These are phyloP conservation scores for Anadara kagoshimensis DNA, from an alignment of 1,140 invertebrate genomes.

Conservation along the genomic window DNA sequence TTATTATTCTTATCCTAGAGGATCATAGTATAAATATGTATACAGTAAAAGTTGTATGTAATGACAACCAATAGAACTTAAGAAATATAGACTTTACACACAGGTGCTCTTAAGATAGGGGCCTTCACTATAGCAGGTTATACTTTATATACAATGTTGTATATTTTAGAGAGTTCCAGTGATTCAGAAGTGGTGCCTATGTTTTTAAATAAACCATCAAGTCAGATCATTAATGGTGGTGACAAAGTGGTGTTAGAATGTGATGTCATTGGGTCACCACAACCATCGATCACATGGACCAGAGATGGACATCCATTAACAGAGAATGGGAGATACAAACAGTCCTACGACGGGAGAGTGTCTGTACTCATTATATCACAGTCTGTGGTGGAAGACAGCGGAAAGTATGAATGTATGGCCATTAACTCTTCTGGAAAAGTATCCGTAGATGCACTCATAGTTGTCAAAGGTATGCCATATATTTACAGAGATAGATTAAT, in stretches of 20 bases:
- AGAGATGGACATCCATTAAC: slow-evolving; percentile 38
- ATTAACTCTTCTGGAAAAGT: slow-evolving; percentile 54
- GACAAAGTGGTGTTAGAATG: slow-evolving; percentile 57
- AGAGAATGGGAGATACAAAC: slow-evolving; percentile 17
- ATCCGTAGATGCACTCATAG: slow-evolving; percentile 50
- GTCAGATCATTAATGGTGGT: slow-evolving; percentile 45
- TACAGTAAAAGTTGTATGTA: too few species aligned
- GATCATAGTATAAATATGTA: too few species aligned
- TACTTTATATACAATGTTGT: background rate
- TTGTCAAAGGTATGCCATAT: slow-evolving; percentile 52
- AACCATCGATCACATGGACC: slow-evolving; percentile 54
- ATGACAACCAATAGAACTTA: too few species aligned
- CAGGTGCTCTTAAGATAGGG: too few species aligned
- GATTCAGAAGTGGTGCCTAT: slow-evolving; percentile 53
- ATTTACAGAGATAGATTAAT: too few species aligned
- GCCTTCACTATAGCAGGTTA: too few species aligned
- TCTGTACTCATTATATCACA: slow-evolving; percentile 49
- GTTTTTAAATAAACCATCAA: slow-evolving; percentile 59
- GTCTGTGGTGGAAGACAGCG: slow-evolving; percentile 45
- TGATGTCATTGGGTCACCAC: slow-evolving; percentile 62
- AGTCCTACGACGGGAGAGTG: slow-evolving; percentile 55
- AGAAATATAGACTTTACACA: too few species aligned
- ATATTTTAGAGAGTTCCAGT: slow-evolving; percentile 38
- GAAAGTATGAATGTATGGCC: slow-evolving; percentile 57
- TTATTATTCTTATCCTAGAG: too few species aligned